These are phyloP conservation scores for Porites rus DNA, from an alignment of 92 coral and sea anemone genomes.

Conservation along the genomic window DNA sequence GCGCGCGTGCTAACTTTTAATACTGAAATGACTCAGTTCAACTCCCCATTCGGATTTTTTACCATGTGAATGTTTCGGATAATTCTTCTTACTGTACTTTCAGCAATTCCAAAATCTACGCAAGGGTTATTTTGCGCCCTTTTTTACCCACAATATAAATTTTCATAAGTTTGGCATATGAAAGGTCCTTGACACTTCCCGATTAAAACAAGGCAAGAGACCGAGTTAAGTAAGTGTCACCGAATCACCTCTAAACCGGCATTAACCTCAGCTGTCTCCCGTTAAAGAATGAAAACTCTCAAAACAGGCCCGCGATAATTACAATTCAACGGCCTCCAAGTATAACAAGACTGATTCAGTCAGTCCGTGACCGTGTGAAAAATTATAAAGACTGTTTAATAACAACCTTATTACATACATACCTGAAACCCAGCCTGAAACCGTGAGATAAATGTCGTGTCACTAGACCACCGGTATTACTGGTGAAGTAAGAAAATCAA, in stretches of 20 bases:
- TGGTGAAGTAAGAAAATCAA: not conserved
- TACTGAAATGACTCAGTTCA: not conserved
- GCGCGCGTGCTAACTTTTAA: not conserved
- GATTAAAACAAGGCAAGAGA: no score
- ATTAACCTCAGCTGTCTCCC: not conserved
- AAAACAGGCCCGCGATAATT: not conserved
- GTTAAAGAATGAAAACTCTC: not conserved
- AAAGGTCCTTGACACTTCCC: no score
- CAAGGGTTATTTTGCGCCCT: no score
- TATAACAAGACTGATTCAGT: not conserved
- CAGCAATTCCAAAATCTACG: no score
- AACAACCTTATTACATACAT: not conserved
- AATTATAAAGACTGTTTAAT: not conserved
- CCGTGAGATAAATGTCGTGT: slow-evolving; percentile 24
- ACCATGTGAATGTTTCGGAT: no score
- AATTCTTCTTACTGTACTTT: no score
- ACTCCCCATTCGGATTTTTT: no score
- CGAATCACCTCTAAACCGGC: no score
- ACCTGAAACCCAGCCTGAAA: slow-evolving; percentile 2
- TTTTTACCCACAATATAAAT: no score
- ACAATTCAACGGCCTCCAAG: not conserved
- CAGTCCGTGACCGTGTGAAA: slow-evolving; percentile 1
- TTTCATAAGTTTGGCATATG: no score
- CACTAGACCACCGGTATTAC: not conserved
- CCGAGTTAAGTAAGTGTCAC: no score